Conservation (phyloP, 2,113 vertebrate genomes). For the Catagonus wagneri region DNA sequence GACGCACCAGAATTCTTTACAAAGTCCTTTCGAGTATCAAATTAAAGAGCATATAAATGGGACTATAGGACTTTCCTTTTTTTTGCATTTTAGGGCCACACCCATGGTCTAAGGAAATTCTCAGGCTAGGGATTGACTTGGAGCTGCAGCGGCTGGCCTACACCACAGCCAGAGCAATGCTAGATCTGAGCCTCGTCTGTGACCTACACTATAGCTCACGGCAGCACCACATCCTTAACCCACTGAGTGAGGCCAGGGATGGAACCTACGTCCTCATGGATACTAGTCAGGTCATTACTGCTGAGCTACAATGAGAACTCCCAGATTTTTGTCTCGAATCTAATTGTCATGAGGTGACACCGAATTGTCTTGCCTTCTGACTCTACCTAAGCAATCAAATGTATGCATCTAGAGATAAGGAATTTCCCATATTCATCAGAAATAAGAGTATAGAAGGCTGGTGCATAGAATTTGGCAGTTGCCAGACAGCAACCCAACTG, state of each 20-base stretch:
- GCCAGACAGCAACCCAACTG: neutral
- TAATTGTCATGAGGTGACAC: neutral
- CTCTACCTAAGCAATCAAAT: neutral
- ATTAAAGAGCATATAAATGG: neutral
- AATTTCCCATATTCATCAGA: neutral
- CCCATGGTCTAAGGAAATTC: no score
- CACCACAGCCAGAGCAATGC: no score
- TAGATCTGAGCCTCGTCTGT: no score
- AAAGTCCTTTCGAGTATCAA: neutral
- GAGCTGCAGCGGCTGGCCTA: no score
- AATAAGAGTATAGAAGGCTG: neutral
- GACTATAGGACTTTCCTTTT: neutral
- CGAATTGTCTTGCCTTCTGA: constrained; percentile 1
- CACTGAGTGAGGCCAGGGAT: no score
- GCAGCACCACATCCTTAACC: no score
- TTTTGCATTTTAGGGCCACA: no score
- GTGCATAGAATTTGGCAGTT: neutral
- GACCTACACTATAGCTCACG: no score
- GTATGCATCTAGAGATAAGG: neutral
- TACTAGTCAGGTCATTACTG: no score
- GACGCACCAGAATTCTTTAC: neutral
- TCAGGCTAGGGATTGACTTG: no score
- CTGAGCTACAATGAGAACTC: no score
- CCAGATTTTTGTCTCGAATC: neutral
- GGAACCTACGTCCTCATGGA: no score